A percentile compares a stretch with the other conserved stretches of the same genome.
Conservation (phyloP, 2,113 vertebrate genomes). For the Toxotes jaculatrix region DNA sequence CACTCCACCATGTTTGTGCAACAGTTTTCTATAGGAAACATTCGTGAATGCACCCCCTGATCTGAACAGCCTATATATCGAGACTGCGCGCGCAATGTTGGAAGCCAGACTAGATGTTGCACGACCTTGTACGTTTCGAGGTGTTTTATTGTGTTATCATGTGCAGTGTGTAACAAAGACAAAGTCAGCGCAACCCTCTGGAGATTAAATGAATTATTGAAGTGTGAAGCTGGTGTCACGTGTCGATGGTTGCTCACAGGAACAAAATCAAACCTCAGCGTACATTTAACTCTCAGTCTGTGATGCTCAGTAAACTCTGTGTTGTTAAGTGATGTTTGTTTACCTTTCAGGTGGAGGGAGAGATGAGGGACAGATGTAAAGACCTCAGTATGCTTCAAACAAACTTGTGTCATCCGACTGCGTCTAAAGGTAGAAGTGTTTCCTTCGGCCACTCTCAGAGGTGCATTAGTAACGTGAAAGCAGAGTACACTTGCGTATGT, state of each 20-base stretch:
- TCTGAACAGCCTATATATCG: constrained; percentile 43
- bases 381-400: not conserved
- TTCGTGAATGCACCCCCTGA: constrained; percentile 45
- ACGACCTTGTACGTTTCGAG: constrained; percentile 74
- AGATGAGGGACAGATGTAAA: not conserved
- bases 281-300: not conserved
- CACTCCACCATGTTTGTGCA: constrained; percentile 44
- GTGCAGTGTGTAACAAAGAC: constrained; percentile 78
- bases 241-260: not conserved
- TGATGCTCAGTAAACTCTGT: not conserved
- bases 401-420: no score
- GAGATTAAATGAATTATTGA: constrained; percentile 75
- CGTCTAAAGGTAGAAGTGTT: no score
- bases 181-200: constrained; percentile 68
- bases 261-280: not conserved
- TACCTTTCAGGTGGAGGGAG: not conserved
- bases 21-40: constrained; percentile 49
- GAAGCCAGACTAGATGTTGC: constrained; percentile 76
- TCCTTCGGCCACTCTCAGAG: no score
- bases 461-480: no score
- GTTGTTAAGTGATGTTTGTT: not conserved
- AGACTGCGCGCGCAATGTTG: constrained; percentile 52
- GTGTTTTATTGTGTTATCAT: constrained; percentile 75
- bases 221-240: constrained; percentile 50
- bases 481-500: no score